Evolutionary conservation across 1,140 invertebrate genomes (phyloP), one percentile per base, ranked within the genome.

Genomic region (Drosophila miranda): DNA sequence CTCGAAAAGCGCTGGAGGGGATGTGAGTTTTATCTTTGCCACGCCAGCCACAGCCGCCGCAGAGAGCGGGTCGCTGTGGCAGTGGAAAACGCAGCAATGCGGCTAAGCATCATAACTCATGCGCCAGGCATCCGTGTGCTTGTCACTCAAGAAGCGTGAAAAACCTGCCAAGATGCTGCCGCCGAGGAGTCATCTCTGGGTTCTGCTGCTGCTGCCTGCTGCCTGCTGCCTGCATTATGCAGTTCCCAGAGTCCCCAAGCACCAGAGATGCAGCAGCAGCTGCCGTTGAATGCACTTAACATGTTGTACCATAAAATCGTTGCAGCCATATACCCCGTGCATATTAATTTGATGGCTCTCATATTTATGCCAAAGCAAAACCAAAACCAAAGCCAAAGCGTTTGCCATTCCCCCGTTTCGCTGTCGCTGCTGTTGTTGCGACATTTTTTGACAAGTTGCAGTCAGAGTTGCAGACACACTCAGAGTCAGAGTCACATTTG

Each of bases 291-390:
- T 87, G 78, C 82, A 87, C 82, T 87, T 87, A 87, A 87, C 82
- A 87, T 87, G 83, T 87, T 87, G 74, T 82, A 78, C 82, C 82
- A 87, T 82, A 82, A 87, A 87, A 87, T 87, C 82, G 82, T 87
- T 38, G 34, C 82, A 81, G 75, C 82, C 82, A 87, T 87, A 87
- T 87, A 82, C 82, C 34, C 34, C 75, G 75, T 76, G 82, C 82
- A 87, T 87, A 87, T 87, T 87, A 87, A 87, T 87, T 87, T 87
- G 82, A 87, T 87, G 82, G 82, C 82, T 75, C 82, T 87, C 82
- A 87, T 87, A 87, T 87, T 87, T 87, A 87, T 87, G 74, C 82
- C 75, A 87, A 87, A 87, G 83, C 82, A 82, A 78, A 87, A 74
- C 64, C 68, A 49, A 67, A 61, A 42, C 61, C 34, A 38, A 38